Conservation (phyloP, 2,888 invertebrate species). For the Priocnemis perturbator region DNA sequence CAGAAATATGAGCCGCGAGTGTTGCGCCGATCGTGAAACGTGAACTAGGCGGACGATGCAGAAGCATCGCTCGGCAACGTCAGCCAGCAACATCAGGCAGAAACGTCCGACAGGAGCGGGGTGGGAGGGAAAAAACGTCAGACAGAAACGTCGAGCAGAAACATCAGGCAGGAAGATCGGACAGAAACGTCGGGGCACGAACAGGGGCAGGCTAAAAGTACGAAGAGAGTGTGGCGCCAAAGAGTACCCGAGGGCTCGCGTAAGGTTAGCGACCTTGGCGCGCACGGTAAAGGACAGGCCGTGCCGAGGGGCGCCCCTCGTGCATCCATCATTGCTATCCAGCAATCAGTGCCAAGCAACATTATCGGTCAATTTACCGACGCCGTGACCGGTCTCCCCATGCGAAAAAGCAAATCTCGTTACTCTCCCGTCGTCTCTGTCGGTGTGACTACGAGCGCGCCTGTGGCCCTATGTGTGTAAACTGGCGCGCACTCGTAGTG, state of each 20-base stretch:
- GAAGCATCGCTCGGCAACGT: too few species aligned
- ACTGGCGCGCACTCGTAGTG: too few species aligned
- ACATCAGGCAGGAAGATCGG: neutral
- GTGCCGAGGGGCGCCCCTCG: conserved; percentile 18
- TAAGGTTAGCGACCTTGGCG: conserved; percentile 55
- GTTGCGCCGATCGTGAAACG: too few species aligned
- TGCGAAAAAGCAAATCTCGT: conserved; percentile 45
- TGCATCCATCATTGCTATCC: conserved; percentile 66
- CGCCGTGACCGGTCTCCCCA: conserved; percentile 42
- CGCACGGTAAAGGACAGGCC: conserved; percentile 51
- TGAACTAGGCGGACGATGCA: too few species aligned
- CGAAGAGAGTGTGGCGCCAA: conserved; percentile 63
- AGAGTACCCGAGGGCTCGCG: conserved; percentile 54
- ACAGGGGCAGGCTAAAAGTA: conserved; percentile 39
- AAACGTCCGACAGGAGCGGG: too few species aligned
- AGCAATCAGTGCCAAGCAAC: conserved; percentile 61
- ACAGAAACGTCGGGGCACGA: neutral
- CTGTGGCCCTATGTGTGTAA: too few species aligned
- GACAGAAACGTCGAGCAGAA: neutral
- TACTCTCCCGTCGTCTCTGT: conserved; percentile 13
- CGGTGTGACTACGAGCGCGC: neutral
- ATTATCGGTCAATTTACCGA: conserved; percentile 65
- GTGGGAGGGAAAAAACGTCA: too few species aligned
- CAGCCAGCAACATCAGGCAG: too few species aligned
- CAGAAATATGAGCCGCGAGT: too few species aligned